Percentiles rank a stretch among this genome's conserved stretches.
Evolutionary conservation across 1,140 invertebrate genomes (phyloP).

Genomic region (Drosophila persimilis): DNA sequence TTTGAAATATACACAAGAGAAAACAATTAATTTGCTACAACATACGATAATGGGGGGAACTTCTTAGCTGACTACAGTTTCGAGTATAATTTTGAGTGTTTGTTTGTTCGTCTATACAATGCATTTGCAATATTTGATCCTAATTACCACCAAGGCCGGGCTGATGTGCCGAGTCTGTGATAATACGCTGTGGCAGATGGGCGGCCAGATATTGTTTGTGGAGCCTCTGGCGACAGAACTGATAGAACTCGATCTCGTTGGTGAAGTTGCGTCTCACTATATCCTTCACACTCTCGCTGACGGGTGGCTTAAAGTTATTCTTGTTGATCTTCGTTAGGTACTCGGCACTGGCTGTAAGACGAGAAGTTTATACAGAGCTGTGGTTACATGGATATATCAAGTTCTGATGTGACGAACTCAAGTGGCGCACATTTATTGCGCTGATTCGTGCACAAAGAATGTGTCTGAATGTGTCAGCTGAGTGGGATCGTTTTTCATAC

Average conservation of each 20-base stretch:
- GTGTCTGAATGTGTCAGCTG: not conserved
- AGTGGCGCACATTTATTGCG: not conserved
- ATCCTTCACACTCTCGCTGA: constrained; percentile 92
- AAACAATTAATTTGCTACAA: constrained; percentile 59
- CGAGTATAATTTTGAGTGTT: constrained; percentile 34
- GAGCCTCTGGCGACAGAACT: constrained; percentile 93
- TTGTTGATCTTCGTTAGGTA: constrained; percentile 91
- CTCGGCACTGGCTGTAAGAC: constrained; percentile 88
- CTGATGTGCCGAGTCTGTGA: constrained; percentile 53
- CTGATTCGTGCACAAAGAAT: not conserved
- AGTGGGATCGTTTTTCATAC: not conserved
- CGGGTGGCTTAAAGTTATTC: constrained; percentile 93
- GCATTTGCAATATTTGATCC: constrained; percentile 5
- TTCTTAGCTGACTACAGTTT: constrained; percentile 64
- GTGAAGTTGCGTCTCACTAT: constrained; percentile 94
- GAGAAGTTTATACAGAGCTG: not conserved
- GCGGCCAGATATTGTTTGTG: constrained; percentile 91
- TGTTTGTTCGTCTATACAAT: constrained; percentile 50
- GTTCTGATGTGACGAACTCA: constrained; percentile 3
- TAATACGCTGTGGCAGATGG: constrained; percentile 83
- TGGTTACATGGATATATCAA: not conserved
- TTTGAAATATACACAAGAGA: constrained; percentile 72
- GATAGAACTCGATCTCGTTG: constrained; percentile 95
- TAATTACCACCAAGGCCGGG: constrained; percentile 39
- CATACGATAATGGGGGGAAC: constrained; percentile 27